Evolutionary conservation across 2,888 invertebrate species (phyloP).

Genomic region (Endotricha flammealis): DNA sequence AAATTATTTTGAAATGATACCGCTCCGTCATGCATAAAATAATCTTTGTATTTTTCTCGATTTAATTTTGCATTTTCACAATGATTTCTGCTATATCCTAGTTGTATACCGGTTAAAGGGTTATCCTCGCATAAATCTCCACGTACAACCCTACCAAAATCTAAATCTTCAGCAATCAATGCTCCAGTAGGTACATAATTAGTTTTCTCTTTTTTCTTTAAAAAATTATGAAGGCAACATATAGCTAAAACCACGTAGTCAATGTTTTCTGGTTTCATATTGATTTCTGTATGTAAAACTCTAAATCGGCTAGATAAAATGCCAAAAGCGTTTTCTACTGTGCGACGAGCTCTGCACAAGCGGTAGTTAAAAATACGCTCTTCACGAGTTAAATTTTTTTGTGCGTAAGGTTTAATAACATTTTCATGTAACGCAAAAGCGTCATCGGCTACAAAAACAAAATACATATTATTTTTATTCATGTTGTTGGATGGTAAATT

Average conservation of each 20-base stretch:
- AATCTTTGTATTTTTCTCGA: slow-evolving; percentile 10
- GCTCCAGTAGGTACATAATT: slow-evolving; percentile 4
- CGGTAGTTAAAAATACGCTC: slow-evolving; percentile 1
- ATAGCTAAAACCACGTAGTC: slow-evolving; percentile 4
- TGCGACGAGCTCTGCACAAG: not conserved
- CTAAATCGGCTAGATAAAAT: slow-evolving; percentile 5
- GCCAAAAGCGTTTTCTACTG: slow-evolving; percentile 10
- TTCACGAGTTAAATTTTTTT: slow-evolving; percentile 1
- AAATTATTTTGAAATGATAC: slow-evolving; percentile 8
- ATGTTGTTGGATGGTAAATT: too few species aligned
- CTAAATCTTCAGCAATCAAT: slow-evolving; percentile 6
- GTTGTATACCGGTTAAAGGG: slow-evolving; percentile 1
- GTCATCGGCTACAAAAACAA: too few species aligned
- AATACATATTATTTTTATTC: too few species aligned
- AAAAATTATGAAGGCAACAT: slow-evolving; percentile 4
- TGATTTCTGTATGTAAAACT: slow-evolving; percentile 5
- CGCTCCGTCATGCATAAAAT: slow-evolving; percentile 9
- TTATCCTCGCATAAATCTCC: slow-evolving; percentile 4
- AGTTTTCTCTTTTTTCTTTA: slow-evolving; percentile 1
- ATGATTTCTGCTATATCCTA: not conserved
- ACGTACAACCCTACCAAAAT: slow-evolving; percentile 4
- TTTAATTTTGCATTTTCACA: slow-evolving; percentile 4
- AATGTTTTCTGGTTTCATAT: slow-evolving; percentile 6
- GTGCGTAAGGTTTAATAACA: too few species aligned
- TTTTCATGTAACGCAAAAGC: too few species aligned